Evolutionary conservation across 2,113 vertebrate genomes (phyloP), one percentile per base, ranked within the genome.

Genomic region (Ahaetulla prasina): DNA sequence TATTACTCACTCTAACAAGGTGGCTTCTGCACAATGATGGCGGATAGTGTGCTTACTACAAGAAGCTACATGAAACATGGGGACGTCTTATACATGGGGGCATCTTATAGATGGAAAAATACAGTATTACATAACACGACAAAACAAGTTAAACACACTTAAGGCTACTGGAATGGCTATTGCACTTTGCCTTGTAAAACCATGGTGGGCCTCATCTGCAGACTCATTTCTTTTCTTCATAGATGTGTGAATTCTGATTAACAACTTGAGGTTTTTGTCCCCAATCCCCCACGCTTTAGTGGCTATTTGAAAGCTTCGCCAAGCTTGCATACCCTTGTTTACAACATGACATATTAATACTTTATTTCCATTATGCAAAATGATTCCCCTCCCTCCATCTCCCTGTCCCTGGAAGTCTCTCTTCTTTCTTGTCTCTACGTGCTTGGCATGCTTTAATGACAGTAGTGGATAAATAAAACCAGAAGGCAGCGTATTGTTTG

Each of bases 381-480:
- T 88, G 49, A 23, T 93, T 4, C 84, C 89, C 63, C 63, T 25
- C 10, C 23, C 35, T 49, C 8, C 18, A 8, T 86, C 23, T 47
- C 60, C 18, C 39, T 49, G 16, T 74, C 74, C 86, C 87, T 94
- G 27, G 92, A 94, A 91, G 43, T 54, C 74, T 93, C 89, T 63
- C 25, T 3, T 63, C 80, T 92, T 87, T 1, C 63, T 90, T 50
- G 10, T 57, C 55, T 90, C 90, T 52, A 92, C 22, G 18, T 0
- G 23, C 57, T 91, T 54, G 30, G 49, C 74, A 60, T 88, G 57
- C 80, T 57, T 92, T 95, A 93, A 91, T 95, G 90, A 53, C 88
- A 92, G 88, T 53, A 80, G 52, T 68, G 87, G 50, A 84, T 89
- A 94, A 95, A 96, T 94, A 95, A 93, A 95, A 93, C 54, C 88